Percentiles rank a stretch among this genome's conserved stretches.
phyloP scores from a whole-genome alignment of 2,113 vertebrate species.

The Spheniscus mendiculus region DNA sequence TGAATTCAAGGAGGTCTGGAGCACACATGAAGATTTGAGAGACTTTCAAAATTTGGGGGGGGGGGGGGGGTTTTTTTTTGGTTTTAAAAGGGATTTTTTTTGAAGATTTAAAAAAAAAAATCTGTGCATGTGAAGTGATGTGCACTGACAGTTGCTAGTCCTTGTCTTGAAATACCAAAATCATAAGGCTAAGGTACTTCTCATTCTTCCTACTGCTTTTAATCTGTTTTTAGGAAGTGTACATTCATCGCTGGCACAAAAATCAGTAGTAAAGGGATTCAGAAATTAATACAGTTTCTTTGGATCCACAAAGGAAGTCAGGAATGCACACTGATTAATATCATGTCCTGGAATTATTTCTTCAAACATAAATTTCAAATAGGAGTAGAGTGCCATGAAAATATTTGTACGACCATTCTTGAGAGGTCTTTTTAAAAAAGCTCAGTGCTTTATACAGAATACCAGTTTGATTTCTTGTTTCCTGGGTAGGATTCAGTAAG shows the following conservation, averaged over 20 bases:
- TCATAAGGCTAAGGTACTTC: background rate
- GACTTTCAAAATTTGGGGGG: background rate
- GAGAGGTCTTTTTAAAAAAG: background rate
- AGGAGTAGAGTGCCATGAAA: background rate
- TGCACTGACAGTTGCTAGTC: background rate
- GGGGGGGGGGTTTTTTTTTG: fast-evolving
- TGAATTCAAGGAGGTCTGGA: background rate
- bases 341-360: background rate
- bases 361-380: background rate
- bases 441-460: background rate
- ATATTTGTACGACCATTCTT: background rate
- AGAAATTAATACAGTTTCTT: background rate
- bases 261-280: background rate
- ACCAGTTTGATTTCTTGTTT: background rate
- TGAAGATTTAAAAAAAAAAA: background rate
- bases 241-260: background rate
- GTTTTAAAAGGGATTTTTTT: too few species aligned
- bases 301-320: background rate
- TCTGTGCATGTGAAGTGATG: background rate
- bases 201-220: background rate
- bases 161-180: background rate
- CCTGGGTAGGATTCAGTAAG: background rate
- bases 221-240: background rate
- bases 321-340: background rate
- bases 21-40: background rate